A percentile compares a stretch with the other conserved stretches of the same genome.
Evolutionary conservation across 2,888 invertebrate genomes (phyloP).

Genomic region (Gnatocerus cornutus): DNA sequence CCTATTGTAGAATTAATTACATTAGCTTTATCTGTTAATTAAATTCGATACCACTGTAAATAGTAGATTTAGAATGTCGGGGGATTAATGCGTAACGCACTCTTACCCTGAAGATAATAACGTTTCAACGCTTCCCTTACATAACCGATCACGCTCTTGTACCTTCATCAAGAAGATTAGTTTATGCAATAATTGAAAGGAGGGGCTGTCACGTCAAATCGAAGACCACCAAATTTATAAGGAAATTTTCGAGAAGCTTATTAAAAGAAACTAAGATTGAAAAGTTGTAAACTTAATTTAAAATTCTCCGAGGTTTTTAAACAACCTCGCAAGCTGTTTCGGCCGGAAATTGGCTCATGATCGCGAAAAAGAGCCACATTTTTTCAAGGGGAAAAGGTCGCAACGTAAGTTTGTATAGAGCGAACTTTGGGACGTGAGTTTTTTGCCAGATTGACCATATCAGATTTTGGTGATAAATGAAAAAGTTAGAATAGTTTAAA

Average conservation of each 20-base stretch:
- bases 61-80: slow-evolving; percentile 24
- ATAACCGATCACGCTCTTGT: slow-evolving; percentile 21
- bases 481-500: too few species aligned
- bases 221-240: background rate
- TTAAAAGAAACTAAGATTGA: slow-evolving; percentile 36
- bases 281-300: slow-evolving; percentile 34
- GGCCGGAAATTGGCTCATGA: slow-evolving; percentile 10
- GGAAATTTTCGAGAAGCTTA: slow-evolving; percentile 20
- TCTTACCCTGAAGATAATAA: slow-evolving; percentile 24
- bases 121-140: slow-evolving; percentile 27
- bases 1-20: slow-evolving; percentile 32
- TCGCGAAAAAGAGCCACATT: background rate
- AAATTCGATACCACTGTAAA: slow-evolving; percentile 32
- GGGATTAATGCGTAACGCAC: slow-evolving; percentile 9
- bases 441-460: background rate
- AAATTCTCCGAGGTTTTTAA: slow-evolving; percentile 10
- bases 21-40: slow-evolving; percentile 30
- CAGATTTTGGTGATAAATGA: slow-evolving; percentile 2
- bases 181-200: slow-evolving; percentile 18
- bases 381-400: slow-evolving; percentile 1
- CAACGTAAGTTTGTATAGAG: background rate
- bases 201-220: slow-evolving; percentile 1
- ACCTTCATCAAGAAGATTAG: slow-evolving; percentile 23
- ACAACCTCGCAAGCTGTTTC: slow-evolving; percentile 16
- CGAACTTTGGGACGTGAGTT: slow-evolving; percentile 3